Evolutionary conservation across 2,113 vertebrate genomes (phyloP), one percentile per base, ranked within the genome.

Genomic region (Tenrec ecaudatus): DNA sequence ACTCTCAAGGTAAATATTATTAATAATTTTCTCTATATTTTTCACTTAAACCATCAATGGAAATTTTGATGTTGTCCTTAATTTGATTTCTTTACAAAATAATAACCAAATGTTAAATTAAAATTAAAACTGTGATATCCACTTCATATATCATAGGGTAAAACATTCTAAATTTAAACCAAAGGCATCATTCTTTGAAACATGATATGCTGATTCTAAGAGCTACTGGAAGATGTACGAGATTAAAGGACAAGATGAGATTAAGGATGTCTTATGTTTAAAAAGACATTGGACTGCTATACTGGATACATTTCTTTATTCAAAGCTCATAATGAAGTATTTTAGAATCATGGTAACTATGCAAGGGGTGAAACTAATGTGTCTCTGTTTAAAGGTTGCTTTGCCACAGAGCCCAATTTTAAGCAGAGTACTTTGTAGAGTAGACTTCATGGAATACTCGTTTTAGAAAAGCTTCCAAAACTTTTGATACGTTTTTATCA

Each of bases 1-100:
- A 12, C 83, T 81, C 2, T 88, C 8, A 81, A n/a, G 23, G 8
- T 80, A 80, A 27, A 7, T 82, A 47, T 82, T 6, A 1, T 19
- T 86, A 23, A 86, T 79, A 64, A 38, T 81, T 92, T 89, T 92
- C 16, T 58, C 20, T 57, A 40, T 36, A 86, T 88, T 88, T 64
- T 86, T 15, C 71, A 82, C 58, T 89, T 23, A 90, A 93, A 91
- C 84, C 40, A 53, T 31, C 4, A 80, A 62, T 8, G 1, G 40
- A 82, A 93, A 88, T 22, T 76, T 53, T 0, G 0, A 64, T 73
- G 82, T n/a, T 3, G 62, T 10, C 36, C 23, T 77, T 92, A 83
- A 81, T 76, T 83, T 53, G 27, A 40, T 40, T 40, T 3, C 8
- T 77, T 85, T 91, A 80, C 7, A 29, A 85, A 75, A 12, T 87